Evolutionary conservation across 2,888 invertebrate species (phyloP).

Genomic region (Noctua janthina): DNA sequence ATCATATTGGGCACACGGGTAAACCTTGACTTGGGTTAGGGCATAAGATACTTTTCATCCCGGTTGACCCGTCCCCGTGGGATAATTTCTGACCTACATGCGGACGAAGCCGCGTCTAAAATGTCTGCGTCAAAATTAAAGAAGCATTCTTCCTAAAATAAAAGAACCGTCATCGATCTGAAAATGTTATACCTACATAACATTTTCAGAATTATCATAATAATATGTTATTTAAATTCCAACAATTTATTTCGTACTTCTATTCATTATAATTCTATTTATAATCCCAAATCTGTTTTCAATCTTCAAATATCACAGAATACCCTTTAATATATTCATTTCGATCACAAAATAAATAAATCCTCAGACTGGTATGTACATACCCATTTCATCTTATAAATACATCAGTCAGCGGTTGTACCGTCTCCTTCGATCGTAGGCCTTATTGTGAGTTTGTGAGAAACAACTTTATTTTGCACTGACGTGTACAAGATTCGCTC

Average conservation of each 20-base stretch:
- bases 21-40: neutral
- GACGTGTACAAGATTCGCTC: slow-evolving; percentile 81
- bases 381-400: slow-evolving; percentile 53
- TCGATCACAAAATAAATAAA: slow-evolving; percentile 45
- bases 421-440: slow-evolving; percentile 68
- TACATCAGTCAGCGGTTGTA: slow-evolving; percentile 55
- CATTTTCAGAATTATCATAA: neutral
- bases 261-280: neutral
- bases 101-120: neutral
- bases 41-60: neutral
- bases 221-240: too few species aligned
- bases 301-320: slow-evolving; percentile 8
- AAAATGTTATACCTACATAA: too few species aligned
- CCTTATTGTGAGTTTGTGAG: slow-evolving; percentile 69
- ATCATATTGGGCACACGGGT: neutral
- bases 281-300: slow-evolving; percentile 8
- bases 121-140: neutral
- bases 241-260: neutral
- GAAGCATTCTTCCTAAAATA: neutral
- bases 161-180: neutral
- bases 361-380: slow-evolving; percentile 18
- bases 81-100: neutral
- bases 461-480: slow-evolving; percentile 84
- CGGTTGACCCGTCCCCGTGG: neutral
- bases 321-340: slow-evolving; percentile 20